phyloP scores from a whole-genome alignment of 2,113 vertebrate genomes.

The Epinephelus moara region DNA sequence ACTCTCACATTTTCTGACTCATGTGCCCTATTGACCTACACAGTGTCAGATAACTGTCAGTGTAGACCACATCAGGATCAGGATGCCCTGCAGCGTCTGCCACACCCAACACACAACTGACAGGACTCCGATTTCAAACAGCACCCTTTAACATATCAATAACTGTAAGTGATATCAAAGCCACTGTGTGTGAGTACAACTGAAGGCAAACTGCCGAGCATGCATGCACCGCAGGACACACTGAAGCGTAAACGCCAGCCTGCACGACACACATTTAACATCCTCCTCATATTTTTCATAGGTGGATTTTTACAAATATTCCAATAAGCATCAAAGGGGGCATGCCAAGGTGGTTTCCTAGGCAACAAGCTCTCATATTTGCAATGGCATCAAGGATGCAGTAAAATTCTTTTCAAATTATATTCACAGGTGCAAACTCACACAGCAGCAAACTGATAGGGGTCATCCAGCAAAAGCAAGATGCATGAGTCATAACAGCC shows the following conservation, averaged over 20 bases:
- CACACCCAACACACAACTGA: slow-evolving; percentile 23
- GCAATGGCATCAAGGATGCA: slow-evolving; percentile 49
- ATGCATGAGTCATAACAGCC: slow-evolving; percentile 33
- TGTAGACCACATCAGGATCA: slow-evolving; percentile 18
- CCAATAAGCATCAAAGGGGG: slow-evolving; percentile 33
- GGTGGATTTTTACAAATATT: slow-evolving; percentile 36
- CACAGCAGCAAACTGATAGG: slow-evolving; percentile 20
- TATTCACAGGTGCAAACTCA: slow-evolving; percentile 28
- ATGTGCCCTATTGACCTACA: slow-evolving; percentile 16
- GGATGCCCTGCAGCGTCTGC: slow-evolving; percentile 24
- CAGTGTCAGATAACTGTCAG: slow-evolving; percentile 37
- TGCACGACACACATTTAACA: not conserved
- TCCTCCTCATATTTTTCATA: slow-evolving; percentile 21
- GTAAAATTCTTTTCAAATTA: slow-evolving; percentile 51
- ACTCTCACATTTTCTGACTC: not conserved
- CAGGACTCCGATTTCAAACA: slow-evolving; percentile 43
- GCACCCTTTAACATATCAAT: slow-evolving; percentile 31
- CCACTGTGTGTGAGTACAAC: slow-evolving; percentile 12
- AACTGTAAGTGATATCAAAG: slow-evolving; percentile 52
- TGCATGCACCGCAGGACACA: slow-evolving; percentile 1
- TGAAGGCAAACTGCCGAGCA: slow-evolving; percentile 7
- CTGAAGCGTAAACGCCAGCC: not conserved
- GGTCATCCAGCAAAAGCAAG: slow-evolving; percentile 33
- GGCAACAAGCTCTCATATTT: slow-evolving; percentile 71
- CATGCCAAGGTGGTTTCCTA: slow-evolving; percentile 75